These are phyloP conservation scores for Tachyglossus aculeatus DNA, from an alignment of 2,797 vertebrate species.

Conservation along the genomic window DNA sequence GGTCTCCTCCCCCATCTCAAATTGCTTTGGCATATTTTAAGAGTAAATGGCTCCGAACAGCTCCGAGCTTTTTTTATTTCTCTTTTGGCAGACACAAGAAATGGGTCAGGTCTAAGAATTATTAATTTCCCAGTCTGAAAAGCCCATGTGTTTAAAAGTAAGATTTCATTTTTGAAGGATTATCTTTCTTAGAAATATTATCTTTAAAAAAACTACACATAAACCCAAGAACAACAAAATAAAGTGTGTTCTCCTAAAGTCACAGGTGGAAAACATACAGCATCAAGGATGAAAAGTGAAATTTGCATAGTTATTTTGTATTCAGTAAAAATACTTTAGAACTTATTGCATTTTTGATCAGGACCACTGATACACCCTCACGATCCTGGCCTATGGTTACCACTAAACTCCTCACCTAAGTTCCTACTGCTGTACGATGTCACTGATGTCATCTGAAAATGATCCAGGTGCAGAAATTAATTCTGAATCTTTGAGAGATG, in stretches of 20 bases:
- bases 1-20: slow-evolving; percentile 68
- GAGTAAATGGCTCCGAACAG: slow-evolving; percentile 69
- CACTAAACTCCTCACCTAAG: neutral
- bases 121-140: slow-evolving; percentile 77
- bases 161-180: slow-evolving; percentile 54
- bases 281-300: neutral
- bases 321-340: neutral
- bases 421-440: neutral
- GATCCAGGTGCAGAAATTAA: neutral
- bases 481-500: too few species aligned
- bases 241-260: neutral
- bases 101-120: slow-evolving; percentile 78
- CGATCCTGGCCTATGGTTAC: neutral
- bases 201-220: slow-evolving; percentile 26
- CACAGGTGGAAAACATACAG: neutral
- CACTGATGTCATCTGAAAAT: neutral
- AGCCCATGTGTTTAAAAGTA: slow-evolving; percentile 63
- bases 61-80: slow-evolving; percentile 73
- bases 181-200: slow-evolving; percentile 66
- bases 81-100: slow-evolving; percentile 73
- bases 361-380: neutral
- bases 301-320: neutral
- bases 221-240: slow-evolving; percentile 2
- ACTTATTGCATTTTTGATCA: neutral
- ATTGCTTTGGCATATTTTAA: slow-evolving; percentile 75